Evolutionary conservation across 2,113 vertebrate genomes (phyloP), one percentile per base, ranked within the genome.

Genomic region (Lepus timidus): DNA sequence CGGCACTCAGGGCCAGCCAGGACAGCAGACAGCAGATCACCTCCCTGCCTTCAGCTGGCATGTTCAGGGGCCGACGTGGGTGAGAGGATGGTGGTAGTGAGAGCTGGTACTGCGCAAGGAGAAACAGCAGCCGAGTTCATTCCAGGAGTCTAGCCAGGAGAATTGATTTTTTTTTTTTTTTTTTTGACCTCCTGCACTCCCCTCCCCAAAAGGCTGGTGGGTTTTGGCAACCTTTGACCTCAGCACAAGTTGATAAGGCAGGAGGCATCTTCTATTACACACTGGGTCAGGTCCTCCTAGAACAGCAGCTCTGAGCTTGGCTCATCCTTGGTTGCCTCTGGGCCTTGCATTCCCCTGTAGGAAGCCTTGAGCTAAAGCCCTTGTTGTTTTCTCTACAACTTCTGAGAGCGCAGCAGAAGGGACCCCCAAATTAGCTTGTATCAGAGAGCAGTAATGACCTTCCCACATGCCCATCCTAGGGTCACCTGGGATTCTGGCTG

Each of bases 281-380:
- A 70, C 39, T 23, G 58, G 61, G 20, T 65, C 71, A 75, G 3
- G 3, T 93, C 80, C 71, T 92, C 52, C 91, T 61, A 31, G 55
- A 55, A 85, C 85, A 79, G 12, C 80, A 75, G 2, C 64, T 90
- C 85, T 64, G 55, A 44, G 58, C 13, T 0, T 27, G 80, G 64
- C 9, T 52, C 87, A 73, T 85, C 62, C 81, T 89, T 58, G 36
- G 71, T 61, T 67, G 6, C 92, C 27, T 49, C 52, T 76, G 79
- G 51, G 51, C 82, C 51, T 84, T 70, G 12, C 10, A 73, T 14
- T 58, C 55, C 55, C 55, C 55, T 58, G 29, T 68, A 49, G 83
- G 91, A 88, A 88, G 58, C 65, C 96, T 80, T 93, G 96, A 55
- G 36, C 84, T 65, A 20, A 70, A 81, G 88, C 7, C 44, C 52